A percentile compares a stretch with the other conserved stretches of the same genome.
Conservation (phyloP, 1,140 invertebrate species). For the Achroia grisella region DNA sequence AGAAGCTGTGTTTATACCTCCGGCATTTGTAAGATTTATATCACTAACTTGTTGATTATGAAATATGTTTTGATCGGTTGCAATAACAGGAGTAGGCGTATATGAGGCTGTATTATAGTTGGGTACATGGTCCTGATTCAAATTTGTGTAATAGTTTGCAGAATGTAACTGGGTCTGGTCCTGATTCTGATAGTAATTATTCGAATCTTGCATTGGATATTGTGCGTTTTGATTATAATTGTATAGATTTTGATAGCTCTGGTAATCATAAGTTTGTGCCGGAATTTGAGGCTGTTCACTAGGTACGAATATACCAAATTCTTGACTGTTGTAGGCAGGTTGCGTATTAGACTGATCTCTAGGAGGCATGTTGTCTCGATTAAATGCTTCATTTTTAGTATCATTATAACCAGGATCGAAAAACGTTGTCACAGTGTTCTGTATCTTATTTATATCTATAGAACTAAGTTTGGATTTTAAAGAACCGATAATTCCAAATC, state of each 20-base stretch:
- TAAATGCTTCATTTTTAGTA: conserved; percentile 17
- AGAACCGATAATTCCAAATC: conserved; percentile 60
- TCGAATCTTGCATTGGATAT: background rate
- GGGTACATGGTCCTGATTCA: background rate
- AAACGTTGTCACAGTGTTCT: conserved; percentile 64
- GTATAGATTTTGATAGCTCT: conserved; percentile 1
- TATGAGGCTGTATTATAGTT: too few species aligned
- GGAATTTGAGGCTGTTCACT: conserved; percentile 9
- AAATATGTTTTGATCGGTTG: too few species aligned
- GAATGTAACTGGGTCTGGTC: background rate
- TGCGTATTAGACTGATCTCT: background rate
- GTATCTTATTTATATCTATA: conserved; percentile 64
- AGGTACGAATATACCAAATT: conserved; percentile 29
- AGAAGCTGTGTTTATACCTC: too few species aligned
- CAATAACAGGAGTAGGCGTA: too few species aligned
- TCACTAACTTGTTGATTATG: too few species aligned
- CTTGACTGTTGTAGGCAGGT: background rate
- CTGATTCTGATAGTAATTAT: conserved; percentile 7
- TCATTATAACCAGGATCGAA: conserved; percentile 62
- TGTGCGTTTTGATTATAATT: conserved; percentile 4
- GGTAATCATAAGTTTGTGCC: conserved; percentile 2
- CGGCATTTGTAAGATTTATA: too few species aligned
- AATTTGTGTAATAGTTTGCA: background rate
- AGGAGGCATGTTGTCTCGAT: conserved; percentile 18
- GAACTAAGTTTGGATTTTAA: conserved; percentile 61